Evolutionary conservation across 2,113 vertebrate species (phyloP), one percentile per base, ranked within the genome.

Genomic region (Sakesphorus luctuosus): DNA sequence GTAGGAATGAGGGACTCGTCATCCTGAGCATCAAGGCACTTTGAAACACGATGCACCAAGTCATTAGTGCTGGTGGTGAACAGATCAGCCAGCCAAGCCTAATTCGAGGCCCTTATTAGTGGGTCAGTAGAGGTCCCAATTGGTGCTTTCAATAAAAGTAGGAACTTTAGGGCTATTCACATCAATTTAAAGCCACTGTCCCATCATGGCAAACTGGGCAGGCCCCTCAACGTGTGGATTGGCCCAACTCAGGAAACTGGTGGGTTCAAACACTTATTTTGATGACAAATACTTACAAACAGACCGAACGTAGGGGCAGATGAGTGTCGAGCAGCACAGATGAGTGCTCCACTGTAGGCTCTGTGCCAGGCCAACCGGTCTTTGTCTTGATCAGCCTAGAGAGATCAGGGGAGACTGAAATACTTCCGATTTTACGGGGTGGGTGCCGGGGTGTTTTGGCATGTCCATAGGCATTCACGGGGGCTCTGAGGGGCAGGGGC

Each of bases 401-500:
- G 47, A 20, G 28, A 40, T 0, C 0, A 3, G 58, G 53, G 25
- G 2, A 21, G 10, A 2, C 12, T 1, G 83, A 21, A 20, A 33
- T 18, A 7, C 7, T 12, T 1, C 35, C 7, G 2, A 6, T 58
- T 31, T 36, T 6, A 5, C 2, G 7, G 65, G 9, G 10, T 0
- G 26, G 13, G 14, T 59, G 33, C 23, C 2, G 3, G 56, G 19
- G 10, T 9, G 28, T 44, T n/a, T 26, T 8, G 72, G 2, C 53
- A 5, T 1, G 26, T 2, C 62, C 44, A 0, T 0, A 56, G 29
- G 59, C 8, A 3, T 7, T 10, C 13, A 1, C 24, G 4, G 44
- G 58, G 25, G 3, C 17, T 44, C 52, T 4, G 47, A 44, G 43
- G n/a, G 24, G 18, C 55, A 21, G 47, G 24, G 35, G 43, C 50